A percentile compares a stretch with the other conserved stretches of the same genome.
Evolutionary conservation across 2,113 vertebrate species (phyloP).

Genomic region (Aptenodytes patagonicus): DNA sequence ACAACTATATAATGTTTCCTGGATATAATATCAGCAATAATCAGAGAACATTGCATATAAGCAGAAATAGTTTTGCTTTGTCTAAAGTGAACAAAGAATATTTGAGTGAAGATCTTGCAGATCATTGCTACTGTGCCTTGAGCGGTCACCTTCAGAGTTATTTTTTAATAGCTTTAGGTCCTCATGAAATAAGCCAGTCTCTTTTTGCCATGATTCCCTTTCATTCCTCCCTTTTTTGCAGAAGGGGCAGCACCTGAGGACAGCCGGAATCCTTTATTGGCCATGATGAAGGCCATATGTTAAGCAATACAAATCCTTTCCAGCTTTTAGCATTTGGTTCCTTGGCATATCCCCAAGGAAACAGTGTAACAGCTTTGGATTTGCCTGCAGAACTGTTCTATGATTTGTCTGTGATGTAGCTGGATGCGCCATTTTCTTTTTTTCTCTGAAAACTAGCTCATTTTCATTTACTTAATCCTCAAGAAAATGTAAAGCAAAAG

Average conservation of each 20-base stretch:
- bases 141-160: background rate
- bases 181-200: background rate
- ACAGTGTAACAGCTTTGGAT: background rate
- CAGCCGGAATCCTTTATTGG: background rate
- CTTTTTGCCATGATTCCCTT: background rate
- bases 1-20: background rate
- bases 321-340: conserved; percentile 6
- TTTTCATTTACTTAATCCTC: background rate
- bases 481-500: background rate
- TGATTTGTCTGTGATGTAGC: background rate
- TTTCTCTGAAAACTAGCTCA: background rate
- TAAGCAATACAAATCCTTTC: conserved; percentile 13
- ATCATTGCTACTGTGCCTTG: background rate
- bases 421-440: background rate
- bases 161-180: background rate
- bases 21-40: background rate
- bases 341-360: background rate
- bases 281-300: background rate
- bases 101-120: background rate
- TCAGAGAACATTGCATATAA: background rate
- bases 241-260: background rate
- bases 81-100: background rate
- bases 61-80: background rate
- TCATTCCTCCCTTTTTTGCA: background rate
- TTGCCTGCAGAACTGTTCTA: background rate